A percentile compares a stretch with the other conserved stretches of the same genome.
Evolutionary conservation across 2,888 invertebrate genomes (phyloP).

Genomic region (Drosophila prostipennis): DNA sequence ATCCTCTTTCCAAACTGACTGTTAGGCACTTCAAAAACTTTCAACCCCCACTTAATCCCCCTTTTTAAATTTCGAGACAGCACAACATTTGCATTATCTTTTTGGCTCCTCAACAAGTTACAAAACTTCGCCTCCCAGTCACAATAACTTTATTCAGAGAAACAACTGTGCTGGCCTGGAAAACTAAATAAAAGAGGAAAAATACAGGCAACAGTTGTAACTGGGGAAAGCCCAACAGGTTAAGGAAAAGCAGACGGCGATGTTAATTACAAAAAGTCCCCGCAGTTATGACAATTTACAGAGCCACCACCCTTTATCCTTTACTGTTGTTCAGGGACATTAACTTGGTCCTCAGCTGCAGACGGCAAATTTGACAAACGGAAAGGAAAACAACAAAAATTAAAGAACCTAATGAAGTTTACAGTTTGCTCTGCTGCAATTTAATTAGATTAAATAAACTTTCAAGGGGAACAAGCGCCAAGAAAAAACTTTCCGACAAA

Average conservation of each 20-base stretch:
- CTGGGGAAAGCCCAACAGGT: conserved; percentile 59
- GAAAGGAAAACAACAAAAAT: conserved; percentile 16
- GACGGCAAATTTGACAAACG: conserved; percentile 34
- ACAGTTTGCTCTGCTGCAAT: conserved; percentile 52
- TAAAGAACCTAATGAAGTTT: conserved; percentile 59
- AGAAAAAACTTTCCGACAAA: conserved; percentile 48
- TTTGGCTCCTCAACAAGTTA: conserved; percentile 8
- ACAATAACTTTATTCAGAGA: neutral
- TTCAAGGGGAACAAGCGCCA: conserved; percentile 29
- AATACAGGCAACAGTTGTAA: conserved; percentile 17
- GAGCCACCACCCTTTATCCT: conserved; percentile 9
- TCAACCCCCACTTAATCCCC: conserved; percentile 16
- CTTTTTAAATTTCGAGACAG: conserved; percentile 8
- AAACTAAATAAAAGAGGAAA: conserved; percentile 1
- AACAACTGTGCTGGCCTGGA: neutral
- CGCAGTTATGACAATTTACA: conserved; percentile 65
- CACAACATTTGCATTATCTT: conserved; percentile 20
- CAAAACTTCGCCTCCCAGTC: conserved; percentile 7
- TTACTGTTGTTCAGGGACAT: conserved; percentile 57
- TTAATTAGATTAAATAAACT: conserved; percentile 67
- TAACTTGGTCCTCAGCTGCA: conserved; percentile 58
- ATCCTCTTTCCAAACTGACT: neutral
- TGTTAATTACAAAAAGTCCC: conserved; percentile 55
- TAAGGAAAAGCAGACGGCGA: conserved; percentile 38
- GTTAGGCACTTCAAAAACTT: conserved; percentile 19